These are phyloP conservation scores for Meliscaeva auricollis DNA, from an alignment of 2,888 invertebrate species.

Conservation along the genomic window DNA sequence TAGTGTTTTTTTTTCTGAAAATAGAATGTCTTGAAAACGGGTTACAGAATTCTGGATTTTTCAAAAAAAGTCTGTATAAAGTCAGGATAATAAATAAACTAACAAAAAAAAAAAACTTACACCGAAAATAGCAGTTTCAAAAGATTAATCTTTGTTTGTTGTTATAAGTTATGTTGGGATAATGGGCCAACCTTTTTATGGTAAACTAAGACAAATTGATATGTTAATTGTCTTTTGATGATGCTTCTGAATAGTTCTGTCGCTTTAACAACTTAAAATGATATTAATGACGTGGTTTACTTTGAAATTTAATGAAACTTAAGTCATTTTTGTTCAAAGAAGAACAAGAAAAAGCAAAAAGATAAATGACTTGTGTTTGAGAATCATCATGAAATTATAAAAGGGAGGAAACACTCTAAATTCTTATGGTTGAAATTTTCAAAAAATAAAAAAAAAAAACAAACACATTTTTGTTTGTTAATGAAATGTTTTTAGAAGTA, in stretches of 20 bases:
- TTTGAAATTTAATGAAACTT: slow-evolving; percentile 21
- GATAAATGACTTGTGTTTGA: slow-evolving; percentile 9
- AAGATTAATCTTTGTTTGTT: slow-evolving; percentile 34
- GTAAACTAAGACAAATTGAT: slow-evolving; percentile 36
- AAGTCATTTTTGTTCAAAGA: not conserved
- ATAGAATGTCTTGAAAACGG: no score
- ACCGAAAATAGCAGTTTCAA: not conserved
- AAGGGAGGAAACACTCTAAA: not conserved
- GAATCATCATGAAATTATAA: not conserved
- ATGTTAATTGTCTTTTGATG: slow-evolving; percentile 44
- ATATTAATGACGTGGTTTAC: slow-evolving; percentile 28
- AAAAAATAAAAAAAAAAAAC: not conserved
- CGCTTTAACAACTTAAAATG: slow-evolving; percentile 27
- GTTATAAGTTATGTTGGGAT: slow-evolving; percentile 16
- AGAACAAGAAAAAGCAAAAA: not conserved
- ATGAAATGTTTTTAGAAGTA: no score
- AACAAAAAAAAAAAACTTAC: not conserved
- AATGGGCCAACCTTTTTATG: slow-evolving; percentile 14
- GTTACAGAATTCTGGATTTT: no score
- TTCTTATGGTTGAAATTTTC: not conserved
- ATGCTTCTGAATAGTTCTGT: slow-evolving; percentile 29
- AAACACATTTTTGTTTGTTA: no score
- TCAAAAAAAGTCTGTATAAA: no score
- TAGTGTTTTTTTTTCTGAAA: no score
- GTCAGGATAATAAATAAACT: slow-evolving; percentile 1